phyloP scores from a whole-genome alignment of 2,113 vertebrate species.

The Alligator sinensis region DNA sequence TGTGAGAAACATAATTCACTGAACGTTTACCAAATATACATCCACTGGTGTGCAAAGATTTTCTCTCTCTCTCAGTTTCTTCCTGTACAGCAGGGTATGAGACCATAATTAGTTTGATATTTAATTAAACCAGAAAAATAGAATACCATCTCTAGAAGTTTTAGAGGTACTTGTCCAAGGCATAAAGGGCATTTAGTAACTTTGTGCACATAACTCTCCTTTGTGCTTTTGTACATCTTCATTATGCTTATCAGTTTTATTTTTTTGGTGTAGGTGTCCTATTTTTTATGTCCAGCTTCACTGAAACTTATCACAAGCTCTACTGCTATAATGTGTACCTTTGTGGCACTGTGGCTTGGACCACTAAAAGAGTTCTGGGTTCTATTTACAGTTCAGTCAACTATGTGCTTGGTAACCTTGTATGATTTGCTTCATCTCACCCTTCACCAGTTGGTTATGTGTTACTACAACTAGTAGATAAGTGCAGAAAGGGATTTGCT shows the following conservation, averaged over 20 bases:
- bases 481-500: neutral
- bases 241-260: neutral
- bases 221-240: neutral
- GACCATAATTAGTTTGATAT: neutral
- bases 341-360: neutral
- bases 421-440: neutral
- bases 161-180: neutral
- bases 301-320: neutral
- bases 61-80: neutral
- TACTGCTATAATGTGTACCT: no score
- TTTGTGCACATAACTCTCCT: accelerated
- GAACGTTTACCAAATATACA: neutral
- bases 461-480: neutral
- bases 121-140: neutral
- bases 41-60: neutral
- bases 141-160: neutral
- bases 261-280: neutral
- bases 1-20: neutral
- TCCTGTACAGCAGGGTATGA: neutral
- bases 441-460: accelerated
- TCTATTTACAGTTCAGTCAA: neutral
- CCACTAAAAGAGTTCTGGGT: neutral
- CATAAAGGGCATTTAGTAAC: neutral
- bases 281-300: neutral
- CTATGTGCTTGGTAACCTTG: neutral